phyloP scores from a whole-genome alignment of 1,140 invertebrate species.

The Mylabris phalerata region DNA sequence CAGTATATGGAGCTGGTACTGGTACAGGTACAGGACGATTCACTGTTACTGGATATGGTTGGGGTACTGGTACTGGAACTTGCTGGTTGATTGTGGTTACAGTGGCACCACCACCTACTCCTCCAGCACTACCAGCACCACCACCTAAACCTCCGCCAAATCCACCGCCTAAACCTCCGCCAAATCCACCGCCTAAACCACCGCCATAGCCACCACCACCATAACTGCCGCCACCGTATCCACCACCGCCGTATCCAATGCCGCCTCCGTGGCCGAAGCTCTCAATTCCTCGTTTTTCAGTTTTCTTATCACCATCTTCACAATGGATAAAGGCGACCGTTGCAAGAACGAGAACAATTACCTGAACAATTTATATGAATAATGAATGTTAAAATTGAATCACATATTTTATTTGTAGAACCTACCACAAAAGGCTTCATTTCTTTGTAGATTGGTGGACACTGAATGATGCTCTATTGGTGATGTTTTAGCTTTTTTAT shows the following conservation, averaged over 20 bases:
- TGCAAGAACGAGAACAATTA: constrained; percentile 12
- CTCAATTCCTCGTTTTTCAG: constrained; percentile 25
- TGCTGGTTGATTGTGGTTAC: constrained; percentile 19
- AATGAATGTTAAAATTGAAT: neutral
- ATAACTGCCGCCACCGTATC: constrained; percentile 12
- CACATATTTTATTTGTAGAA: neutral
- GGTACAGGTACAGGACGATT: constrained; percentile 36
- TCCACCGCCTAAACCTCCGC: constrained; percentile 2
- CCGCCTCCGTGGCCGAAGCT: constrained; percentile 23
- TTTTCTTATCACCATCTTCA: constrained; percentile 15
- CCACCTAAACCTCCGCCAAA: constrained; percentile 10
- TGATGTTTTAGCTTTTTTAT: constrained; percentile 1
- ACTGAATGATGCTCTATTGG: constrained; percentile 11
- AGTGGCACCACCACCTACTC: constrained; percentile 6
- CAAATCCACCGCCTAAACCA: constrained; percentile 20
- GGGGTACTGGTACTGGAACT: constrained; percentile 30
- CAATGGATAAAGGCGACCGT: constrained; percentile 1
- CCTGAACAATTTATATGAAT: constrained; percentile 2
- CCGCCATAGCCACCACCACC: constrained; percentile 11
- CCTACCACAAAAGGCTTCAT: constrained; percentile 19
- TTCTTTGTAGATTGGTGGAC: neutral
- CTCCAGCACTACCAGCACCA: constrained; percentile 5
- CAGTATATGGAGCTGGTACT: constrained; percentile 34
- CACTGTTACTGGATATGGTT: constrained; percentile 43
- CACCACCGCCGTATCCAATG: constrained; percentile 1